Base-by-base conservation (phyloP, 2,888 invertebrate species). In the Drosophila acutilabella region DNA sequence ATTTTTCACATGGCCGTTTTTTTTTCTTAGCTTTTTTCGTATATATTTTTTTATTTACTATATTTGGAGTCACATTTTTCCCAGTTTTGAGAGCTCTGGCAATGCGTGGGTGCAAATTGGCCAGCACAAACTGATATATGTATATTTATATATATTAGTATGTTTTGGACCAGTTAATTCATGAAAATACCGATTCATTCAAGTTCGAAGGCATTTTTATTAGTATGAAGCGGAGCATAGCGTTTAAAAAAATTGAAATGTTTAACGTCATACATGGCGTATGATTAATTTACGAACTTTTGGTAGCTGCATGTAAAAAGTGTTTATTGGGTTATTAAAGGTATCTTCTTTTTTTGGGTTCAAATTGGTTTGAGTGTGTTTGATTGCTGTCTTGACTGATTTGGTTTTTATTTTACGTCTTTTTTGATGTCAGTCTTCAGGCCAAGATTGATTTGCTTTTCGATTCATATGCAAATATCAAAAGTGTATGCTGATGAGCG, bases 161-260 rank as follows among this genome's bases (percentile, higher is more conserved):
- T 54, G 36, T 56, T 33, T 8, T 64, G 50, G 77, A 80, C 81
- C 84, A 88, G 85, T 86, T 74, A 84, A 81, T 78, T 80, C 85
- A 88, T 84, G 89, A 88, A 81, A 84, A 81, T 88, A 81, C 85
- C 87, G 81, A 88, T 58, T 85, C 75, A 71, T 73, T 78, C 87
- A 73, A 81, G 89, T 80, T 85, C 62, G 66, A 72, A 76, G 78
- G 71, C 73, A 86, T 83, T 81, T 88, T 80, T 84, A 85, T 85
- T 81, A 76, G 87, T 85, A 84, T 73, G 40, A 81, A 72, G 76
- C 88, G 72, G 81, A 74, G 70, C 73, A 40, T 47, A 41, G 59
- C 11, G 36, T 30, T 30, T 30, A 36, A 36, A 36, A 8, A 13
- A 36, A 11, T 36, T 13, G 36, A 36, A 36, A 36, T 13, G 2